Base-by-base conservation (phyloP, 2,888 invertebrate genomes). In the Synergus itoensis region DNA sequence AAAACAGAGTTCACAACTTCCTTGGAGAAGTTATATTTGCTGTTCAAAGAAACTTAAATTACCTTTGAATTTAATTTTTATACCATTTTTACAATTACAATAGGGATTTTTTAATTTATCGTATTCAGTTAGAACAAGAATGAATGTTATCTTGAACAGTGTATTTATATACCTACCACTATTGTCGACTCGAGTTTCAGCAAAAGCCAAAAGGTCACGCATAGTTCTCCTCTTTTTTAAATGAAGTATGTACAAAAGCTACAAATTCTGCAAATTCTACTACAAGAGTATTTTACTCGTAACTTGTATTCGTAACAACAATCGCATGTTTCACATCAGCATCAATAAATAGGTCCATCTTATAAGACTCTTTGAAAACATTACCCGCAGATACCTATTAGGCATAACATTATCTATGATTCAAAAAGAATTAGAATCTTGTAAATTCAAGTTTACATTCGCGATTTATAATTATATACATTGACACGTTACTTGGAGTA, bases 401-500 rank as follows among this genome's bases (percentile, higher is more conserved):
- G 9, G 41, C 11, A 41, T 65, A 4, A n/a, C 40, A 67, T 28
- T 28, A 28, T 3, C 43, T 41, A 43, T 41, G 11, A 43, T 18
- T 16, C 21, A n/a, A 67, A 43, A 67, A 67, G 40, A 67, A 67
- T 43, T 67, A 67, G 43, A 43, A 67, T 67, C 65, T 43, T 43
- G 21, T 67, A 67, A 67, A 43, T 67, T 43, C 1, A 21, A 67
- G 4, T 67, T 67, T 67, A 43, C 18, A 67, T 43, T 43, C 5
- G 43, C 12, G 65, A 67, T 67, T 18, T 67, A 18, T 67, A 43
- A 67, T 67, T 12, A 12, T 67, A 12, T 21, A 67, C 43, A 67
- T 67, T 21, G 43, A 67, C 43, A 21, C 4, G 60, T 21, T 60
- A n/a, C 12, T 21, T 21, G 60, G 21, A 21, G 21, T 67, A 43